phyloP scores from a whole-genome alignment of 2,113 vertebrate genomes.

The Podarcis raffonei region DNA sequence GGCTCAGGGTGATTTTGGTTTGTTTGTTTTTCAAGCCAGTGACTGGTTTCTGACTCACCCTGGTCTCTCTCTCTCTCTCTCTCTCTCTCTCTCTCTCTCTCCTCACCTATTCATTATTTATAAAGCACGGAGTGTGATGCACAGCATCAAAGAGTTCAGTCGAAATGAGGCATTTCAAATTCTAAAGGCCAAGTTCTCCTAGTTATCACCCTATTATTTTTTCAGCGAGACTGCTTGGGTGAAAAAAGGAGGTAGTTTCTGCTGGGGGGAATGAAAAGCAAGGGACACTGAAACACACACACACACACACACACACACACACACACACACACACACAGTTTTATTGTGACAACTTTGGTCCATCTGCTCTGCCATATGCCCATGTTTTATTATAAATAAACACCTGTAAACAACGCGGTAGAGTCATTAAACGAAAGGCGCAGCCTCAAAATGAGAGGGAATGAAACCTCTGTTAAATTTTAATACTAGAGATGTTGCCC shows the following conservation, averaged over 20 bases:
- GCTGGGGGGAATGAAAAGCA: conserved; percentile 13
- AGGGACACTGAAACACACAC: background rate
- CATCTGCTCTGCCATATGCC: conserved; percentile 4
- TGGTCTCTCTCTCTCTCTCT: background rate
- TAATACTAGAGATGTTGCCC: background rate
- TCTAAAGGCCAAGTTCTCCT: conserved; percentile 33
- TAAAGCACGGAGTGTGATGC: conserved; percentile 13
- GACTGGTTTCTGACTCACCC: conserved; percentile 45
- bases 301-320: background rate
- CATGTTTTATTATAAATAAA: background rate
- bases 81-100: background rate
- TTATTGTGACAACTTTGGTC: background rate
- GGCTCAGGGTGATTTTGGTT: conserved; percentile 7
- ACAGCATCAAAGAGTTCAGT: conserved; percentile 43
- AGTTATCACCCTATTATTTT: background rate
- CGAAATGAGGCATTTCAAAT: conserved; percentile 33
- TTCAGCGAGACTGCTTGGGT: background rate
- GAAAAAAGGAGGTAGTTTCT: conserved; percentile 28
- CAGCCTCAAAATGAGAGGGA: background rate
- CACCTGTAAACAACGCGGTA: background rate
- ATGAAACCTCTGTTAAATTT: background rate
- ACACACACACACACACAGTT: background rate
- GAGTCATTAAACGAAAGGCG: background rate
- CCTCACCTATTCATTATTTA: conserved; percentile 50
- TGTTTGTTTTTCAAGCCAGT: conserved; percentile 13